Percentiles rank a stretch among this genome's conserved stretches.
Evolutionary conservation across 2,888 invertebrate genomes (phyloP).

Genomic region (Cryptocheilus praepositus): DNA sequence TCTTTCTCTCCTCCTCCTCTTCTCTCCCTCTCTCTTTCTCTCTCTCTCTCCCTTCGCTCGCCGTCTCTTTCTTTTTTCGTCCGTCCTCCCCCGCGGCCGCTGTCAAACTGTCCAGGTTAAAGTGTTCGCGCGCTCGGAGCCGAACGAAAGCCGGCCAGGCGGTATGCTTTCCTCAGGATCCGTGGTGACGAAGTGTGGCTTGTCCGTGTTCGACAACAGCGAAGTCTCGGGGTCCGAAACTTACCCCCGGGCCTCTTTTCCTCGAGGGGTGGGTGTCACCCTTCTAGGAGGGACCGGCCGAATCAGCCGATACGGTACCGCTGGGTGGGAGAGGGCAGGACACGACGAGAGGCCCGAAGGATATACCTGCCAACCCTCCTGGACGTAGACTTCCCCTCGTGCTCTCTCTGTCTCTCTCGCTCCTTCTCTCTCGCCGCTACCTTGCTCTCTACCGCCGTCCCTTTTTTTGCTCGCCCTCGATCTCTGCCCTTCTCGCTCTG

Average conservation of each 20-base stretch:
- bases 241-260: constrained; percentile 49
- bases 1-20: constrained; percentile 16
- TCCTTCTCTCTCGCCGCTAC: constrained; percentile 21
- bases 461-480: background rate
- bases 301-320: constrained; percentile 30
- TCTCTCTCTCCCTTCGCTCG: background rate
- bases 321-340: constrained; percentile 49
- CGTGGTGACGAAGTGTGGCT: constrained; percentile 3
- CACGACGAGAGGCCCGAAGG: constrained; percentile 25
- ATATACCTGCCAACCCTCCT: constrained; percentile 53
- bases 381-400: constrained; percentile 24
- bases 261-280: constrained; percentile 59
- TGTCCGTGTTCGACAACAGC: constrained; percentile 40
- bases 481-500: background rate
- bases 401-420: constrained; percentile 23
- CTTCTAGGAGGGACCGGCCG: constrained; percentile 40
- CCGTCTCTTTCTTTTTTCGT: constrained; percentile 3
- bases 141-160: too few relatives aligned
- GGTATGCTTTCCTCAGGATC: constrained; percentile 3
- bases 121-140: too few relatives aligned
- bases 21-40: constrained; percentile 15
- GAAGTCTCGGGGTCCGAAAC: constrained; percentile 36
- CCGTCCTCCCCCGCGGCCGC: constrained; percentile 5
- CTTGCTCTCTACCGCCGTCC: constrained; percentile 15
- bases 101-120: too few relatives aligned